A percentile compares a stretch with the other conserved stretches of the same genome.
Conservation (phyloP, 1,140 invertebrate genomes). For the Drosophila watanabei region DNA sequence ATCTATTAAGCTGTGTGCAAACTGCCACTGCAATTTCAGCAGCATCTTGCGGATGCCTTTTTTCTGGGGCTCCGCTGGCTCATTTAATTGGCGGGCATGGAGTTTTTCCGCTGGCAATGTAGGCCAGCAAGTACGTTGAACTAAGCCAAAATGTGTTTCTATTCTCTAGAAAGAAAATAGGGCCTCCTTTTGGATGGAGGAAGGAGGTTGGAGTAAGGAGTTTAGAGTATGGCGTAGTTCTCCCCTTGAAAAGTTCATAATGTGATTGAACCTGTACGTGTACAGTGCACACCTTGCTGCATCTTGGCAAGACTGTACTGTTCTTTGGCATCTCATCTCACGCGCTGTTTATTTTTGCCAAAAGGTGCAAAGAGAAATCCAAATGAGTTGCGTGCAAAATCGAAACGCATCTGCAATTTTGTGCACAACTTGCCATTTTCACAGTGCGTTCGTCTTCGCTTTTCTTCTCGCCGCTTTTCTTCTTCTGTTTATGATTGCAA, state of each 20-base stretch:
- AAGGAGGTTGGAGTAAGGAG: background rate
- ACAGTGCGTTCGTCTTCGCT: conserved; percentile 18
- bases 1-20: conserved; percentile 6
- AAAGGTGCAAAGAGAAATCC: conserved; percentile 68
- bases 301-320: conserved; percentile 38
- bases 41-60: conserved; percentile 39
- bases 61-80: conserved; percentile 37
- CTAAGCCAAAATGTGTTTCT: conserved; percentile 48
- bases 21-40: conserved; percentile 12
- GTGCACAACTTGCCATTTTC: conserved; percentile 16
- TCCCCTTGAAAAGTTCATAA: conserved; percentile 60
- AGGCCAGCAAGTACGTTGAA: conserved; percentile 84
- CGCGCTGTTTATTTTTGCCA: conserved; percentile 58
- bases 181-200: background rate
- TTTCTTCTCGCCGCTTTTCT: conserved; percentile 18
- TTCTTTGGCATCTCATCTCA: conserved; percentile 25
- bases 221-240: background rate
- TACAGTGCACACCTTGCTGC: conserved; percentile 32
- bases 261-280: conserved; percentile 73
- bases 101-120: conserved; percentile 63
- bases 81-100: conserved; percentile 59
- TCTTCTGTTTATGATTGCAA: conserved; percentile 62
- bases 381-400: conserved; percentile 62
- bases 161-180: conserved; percentile 5
- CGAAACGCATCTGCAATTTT: conserved; percentile 47